These are phyloP conservation scores for Eurypyga helias DNA, from an alignment of 2,113 vertebrate genomes.

Conservation along the genomic window DNA sequence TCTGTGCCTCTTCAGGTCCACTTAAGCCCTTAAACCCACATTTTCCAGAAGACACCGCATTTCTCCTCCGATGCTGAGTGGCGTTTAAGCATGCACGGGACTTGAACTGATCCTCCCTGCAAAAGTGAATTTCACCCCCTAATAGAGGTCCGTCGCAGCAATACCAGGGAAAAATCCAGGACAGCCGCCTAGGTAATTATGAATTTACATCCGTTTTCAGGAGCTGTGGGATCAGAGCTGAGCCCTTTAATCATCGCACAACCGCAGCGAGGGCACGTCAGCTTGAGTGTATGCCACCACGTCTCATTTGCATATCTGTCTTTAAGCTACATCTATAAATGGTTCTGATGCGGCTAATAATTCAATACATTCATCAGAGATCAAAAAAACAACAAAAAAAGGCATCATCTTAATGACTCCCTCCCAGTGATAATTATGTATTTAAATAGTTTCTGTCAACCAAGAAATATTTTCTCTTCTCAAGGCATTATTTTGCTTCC, in stretches of 20 bases:
- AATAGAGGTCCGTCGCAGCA: too few species aligned
- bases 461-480: conserved; percentile 9
- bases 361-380: neutral
- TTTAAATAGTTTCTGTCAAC: neutral
- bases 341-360: neutral
- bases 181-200: accelerated
- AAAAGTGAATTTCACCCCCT: neutral
- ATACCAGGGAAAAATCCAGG: neutral
- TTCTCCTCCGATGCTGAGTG: neutral
- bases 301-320: neutral
- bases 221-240: neutral
- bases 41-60: neutral
- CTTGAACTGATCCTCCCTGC: neutral
- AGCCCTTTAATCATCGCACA: neutral
- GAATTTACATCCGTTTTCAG: accelerated
- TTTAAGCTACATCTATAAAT: neutral
- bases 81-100: accelerated
- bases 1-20: neutral
- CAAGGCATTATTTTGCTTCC: neutral
- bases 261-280: neutral
- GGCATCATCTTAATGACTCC: neutral
- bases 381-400: neutral
- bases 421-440: neutral
- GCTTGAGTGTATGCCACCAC: neutral
- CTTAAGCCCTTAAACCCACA: neutral